Conservation (phyloP, 2,797 vertebrate genomes). For the Threskiornis aethiopicus region DNA sequence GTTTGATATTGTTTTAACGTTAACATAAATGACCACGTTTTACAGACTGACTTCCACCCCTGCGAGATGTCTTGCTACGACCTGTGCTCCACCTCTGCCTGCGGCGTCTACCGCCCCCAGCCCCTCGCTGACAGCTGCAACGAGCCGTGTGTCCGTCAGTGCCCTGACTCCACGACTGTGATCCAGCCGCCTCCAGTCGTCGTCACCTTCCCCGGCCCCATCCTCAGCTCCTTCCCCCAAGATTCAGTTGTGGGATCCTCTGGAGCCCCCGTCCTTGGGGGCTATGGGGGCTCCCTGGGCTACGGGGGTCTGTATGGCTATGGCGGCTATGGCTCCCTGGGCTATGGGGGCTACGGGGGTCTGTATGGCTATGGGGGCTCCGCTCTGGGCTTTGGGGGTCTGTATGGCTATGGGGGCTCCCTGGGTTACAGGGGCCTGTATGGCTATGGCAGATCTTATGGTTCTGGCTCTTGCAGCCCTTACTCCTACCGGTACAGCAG, state of each 20-base stretch:
- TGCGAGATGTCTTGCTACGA: not conserved
- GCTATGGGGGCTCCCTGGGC: not conserved
- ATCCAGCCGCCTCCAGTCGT: not conserved
- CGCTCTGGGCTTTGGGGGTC: not conserved
- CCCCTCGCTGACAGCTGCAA: not conserved
- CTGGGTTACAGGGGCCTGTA: not conserved
- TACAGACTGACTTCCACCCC: not conserved
- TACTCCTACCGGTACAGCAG: not conserved
- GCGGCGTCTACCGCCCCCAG: not conserved
- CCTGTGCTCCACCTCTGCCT: not conserved
- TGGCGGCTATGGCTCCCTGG: not conserved
- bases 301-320: not conserved
- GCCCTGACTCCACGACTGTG: not conserved
- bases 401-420: not conserved
- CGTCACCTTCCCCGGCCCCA: not conserved
- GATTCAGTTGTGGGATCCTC: not conserved
- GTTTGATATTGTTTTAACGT: too few relatives aligned
- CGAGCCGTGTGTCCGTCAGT: not conserved
- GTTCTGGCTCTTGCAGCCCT: not conserved
- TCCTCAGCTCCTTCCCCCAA: slow-evolving; percentile 16
- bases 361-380: not conserved
- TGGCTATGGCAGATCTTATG: not conserved
- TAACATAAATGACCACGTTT: not conserved
- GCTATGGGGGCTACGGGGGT: not conserved
- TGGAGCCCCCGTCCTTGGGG: not conserved